Conservation (phyloP, 2,888 invertebrate genomes). For the Congeria kusceri region DNA sequence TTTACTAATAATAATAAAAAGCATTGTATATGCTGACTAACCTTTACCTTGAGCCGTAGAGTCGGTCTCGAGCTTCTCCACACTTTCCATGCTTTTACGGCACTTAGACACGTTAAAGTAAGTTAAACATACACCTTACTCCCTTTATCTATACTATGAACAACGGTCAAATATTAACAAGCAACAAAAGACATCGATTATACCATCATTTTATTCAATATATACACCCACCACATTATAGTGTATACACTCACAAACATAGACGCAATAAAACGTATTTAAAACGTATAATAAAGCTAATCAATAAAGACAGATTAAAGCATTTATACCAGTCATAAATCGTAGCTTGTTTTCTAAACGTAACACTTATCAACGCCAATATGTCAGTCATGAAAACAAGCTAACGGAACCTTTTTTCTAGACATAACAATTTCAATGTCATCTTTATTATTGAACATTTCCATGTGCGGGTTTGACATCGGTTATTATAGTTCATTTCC, state of each 20-base stretch:
- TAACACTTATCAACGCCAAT: too few species aligned
- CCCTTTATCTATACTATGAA: neutral
- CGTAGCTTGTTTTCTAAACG: too few species aligned
- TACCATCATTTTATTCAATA: neutral
- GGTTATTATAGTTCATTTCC: neutral
- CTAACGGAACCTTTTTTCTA: neutral
- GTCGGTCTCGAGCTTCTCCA: neutral
- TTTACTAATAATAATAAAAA: too few species aligned
- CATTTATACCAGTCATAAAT: too few species aligned
- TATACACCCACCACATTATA: neutral
- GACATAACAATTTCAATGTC: neutral
- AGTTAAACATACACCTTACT: neutral
- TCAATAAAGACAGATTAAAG: too few species aligned
- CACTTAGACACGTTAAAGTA: neutral
- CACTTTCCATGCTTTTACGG: neutral
- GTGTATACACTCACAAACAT: neutral
- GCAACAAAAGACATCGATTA: neutral
- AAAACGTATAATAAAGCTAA: neutral
- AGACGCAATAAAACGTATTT: neutral
- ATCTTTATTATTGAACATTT: neutral
- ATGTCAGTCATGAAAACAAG: too few species aligned
- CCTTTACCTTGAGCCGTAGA: neutral
- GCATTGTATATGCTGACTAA: too few species aligned
- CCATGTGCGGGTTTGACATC: neutral
- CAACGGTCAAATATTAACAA: neutral